Evolutionary conservation across 2,113 vertebrate species (phyloP).

Genomic region (Mixornis gularis): DNA sequence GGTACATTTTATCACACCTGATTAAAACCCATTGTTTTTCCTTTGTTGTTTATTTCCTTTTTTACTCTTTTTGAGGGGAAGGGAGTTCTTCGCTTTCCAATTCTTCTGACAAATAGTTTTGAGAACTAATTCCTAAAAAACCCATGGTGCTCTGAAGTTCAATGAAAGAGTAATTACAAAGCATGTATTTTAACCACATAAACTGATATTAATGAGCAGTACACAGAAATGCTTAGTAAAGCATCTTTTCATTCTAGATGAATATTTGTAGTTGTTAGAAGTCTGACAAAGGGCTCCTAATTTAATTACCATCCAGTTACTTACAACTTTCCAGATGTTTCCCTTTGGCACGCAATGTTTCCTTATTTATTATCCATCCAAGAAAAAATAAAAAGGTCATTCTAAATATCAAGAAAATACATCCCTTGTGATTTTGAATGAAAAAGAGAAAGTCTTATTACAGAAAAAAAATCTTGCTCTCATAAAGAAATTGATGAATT

Average conservation of each 20-base stretch:
- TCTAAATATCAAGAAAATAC: background rate
- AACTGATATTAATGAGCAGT: background rate
- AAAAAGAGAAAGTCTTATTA: background rate
- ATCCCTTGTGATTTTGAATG: background rate
- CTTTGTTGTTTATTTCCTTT: background rate
- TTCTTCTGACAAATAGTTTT: background rate
- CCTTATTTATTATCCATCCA: background rate
- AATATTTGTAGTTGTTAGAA: background rate
- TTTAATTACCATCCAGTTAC: background rate
- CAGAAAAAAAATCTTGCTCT: background rate
- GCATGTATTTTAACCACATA: background rate
- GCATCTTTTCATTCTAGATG: background rate
- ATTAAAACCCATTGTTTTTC: background rate
- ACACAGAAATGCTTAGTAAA: background rate
- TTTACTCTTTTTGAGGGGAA: background rate
- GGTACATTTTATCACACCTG: background rate
- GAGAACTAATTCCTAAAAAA: background rate
- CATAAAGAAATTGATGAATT: background rate
- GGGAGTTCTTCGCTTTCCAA: rapidly evolving
- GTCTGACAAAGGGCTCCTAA: background rate
- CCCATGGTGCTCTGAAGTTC: background rate
- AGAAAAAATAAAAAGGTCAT: background rate
- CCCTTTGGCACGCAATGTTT: background rate
- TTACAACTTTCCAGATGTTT: background rate
- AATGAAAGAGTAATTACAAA: background rate